Evolutionary conservation across 1,140 invertebrate species (phyloP), one percentile per base, ranked within the genome.

Genomic region (Heliconius hewitsoni): DNA sequence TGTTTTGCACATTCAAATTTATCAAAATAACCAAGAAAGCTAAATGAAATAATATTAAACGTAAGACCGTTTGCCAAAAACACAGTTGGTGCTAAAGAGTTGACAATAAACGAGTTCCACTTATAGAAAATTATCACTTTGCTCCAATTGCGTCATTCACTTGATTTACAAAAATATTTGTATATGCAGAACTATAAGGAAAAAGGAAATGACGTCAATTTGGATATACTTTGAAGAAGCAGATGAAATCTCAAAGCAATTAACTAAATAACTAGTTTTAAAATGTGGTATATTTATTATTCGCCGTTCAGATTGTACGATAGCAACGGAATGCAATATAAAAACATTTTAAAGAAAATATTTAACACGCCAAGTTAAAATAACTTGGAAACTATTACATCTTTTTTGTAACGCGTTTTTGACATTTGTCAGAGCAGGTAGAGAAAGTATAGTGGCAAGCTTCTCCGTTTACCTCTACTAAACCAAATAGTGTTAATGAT

Each of bases 41-140:
- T 74, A 52, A 70, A 30, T 76, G 74, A 52, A 76, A 76, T 76
- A 76, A 76, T 50, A 66, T 76, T 19, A 75, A 27, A 3, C 71
- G 50, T 60, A 73, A 37, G 50, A 78, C 52, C 37, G 8, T 50
- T 60, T 73, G 76, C 76, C 76, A 78, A 78, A 78, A 78, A 78
- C 73, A 78, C 71, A 60, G 55, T 55, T n/a, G 74, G 74, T 50
- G 74, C 46, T 78, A 78, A 30, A 78, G 52, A 78, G 52, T 73
- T 78, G 76, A 78, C 71, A 71, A 78, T 78, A 73, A 50, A 39
- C 52, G 71, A 46, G 71, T 42, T 78, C 78, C 78, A 80, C 42
- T 76, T 80, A 80, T 73, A 76, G 78, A 71, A 60, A 80, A 80
- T 80, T 76, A 76, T 80, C 74, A 76, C 70, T 75, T 66, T 30